Conservation (phyloP, 2,797 vertebrate species). For the Cephalopachus bancanus region DNA sequence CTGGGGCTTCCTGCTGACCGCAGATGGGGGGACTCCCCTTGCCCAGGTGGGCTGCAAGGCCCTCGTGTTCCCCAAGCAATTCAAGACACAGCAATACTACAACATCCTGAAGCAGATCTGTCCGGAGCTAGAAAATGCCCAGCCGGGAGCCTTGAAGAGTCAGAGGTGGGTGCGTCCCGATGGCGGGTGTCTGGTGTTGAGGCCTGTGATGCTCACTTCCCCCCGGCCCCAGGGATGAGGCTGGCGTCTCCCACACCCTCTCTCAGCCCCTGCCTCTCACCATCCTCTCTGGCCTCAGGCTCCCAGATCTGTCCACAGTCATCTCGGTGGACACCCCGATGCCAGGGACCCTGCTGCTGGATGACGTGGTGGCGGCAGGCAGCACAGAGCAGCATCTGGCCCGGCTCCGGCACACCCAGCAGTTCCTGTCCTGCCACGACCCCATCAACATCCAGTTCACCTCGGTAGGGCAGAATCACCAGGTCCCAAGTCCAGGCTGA, state of each 20-base stretch:
- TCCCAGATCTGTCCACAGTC: conserved; percentile 93
- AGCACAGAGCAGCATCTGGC: conserved; percentile 87
- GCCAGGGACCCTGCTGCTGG: conserved; percentile 92
- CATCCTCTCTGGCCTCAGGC: conserved; percentile 84
- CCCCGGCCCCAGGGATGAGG: background rate
- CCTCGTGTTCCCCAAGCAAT: conserved; percentile 93
- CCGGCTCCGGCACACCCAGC: conserved; percentile 90
- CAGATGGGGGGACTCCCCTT: conserved; percentile 1
- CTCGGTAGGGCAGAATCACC: conserved; percentile 89
- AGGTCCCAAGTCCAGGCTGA: background rate
- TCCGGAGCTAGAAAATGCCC: conserved; percentile 92
- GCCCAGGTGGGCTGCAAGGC: conserved; percentile 95
- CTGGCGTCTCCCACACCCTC: background rate
- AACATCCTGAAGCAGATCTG: conserved; percentile 94
- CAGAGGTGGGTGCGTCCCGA: conserved; percentile 89
- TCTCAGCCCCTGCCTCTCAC: background rate
- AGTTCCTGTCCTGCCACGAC: conserved; percentile 90
- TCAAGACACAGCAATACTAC: conserved; percentile 94
- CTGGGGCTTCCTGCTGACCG: conserved; percentile 30
- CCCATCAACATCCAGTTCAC: conserved; percentile 97
- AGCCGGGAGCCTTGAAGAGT: conserved; percentile 92
- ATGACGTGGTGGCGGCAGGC: conserved; percentile 93
- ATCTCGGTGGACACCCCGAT: conserved; percentile 91
- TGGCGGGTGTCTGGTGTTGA: too few species aligned
- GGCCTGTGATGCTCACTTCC: too few species aligned